Conservation (phyloP, 2,113 vertebrate genomes). For the Suricata suricatta region DNA sequence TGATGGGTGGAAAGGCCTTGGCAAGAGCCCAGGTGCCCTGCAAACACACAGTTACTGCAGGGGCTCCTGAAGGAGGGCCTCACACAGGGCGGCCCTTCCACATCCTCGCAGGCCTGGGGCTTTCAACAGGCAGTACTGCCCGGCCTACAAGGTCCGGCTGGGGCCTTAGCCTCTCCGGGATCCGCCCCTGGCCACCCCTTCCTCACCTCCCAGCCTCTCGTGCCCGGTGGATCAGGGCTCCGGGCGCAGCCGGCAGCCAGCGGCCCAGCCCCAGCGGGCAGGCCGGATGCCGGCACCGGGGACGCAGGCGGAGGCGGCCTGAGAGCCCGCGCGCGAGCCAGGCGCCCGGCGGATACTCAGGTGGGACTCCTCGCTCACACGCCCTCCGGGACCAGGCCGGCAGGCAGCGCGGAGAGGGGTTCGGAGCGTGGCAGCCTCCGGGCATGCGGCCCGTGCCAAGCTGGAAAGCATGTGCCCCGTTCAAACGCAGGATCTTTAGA, state of each 20-base stretch:
- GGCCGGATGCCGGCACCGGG: not conserved
- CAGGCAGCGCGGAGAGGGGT: not conserved
- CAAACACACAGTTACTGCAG: not conserved
- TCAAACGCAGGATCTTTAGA: not conserved
- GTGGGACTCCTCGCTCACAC: rapidly evolving
- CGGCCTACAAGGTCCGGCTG: not conserved
- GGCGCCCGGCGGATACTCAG: not conserved
- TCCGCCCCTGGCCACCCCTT: rapidly evolving
- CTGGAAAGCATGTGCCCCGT: not conserved
- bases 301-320: not conserved
- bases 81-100: not conserved
- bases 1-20: not conserved
- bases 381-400: not conserved
- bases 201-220: not conserved
- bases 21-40: not conserved
- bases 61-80: not conserved
- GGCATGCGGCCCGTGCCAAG: no score
- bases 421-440: not conserved
- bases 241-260: rapidly evolving
- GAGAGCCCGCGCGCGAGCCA: not conserved
- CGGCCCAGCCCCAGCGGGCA: not conserved
- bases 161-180: not conserved
- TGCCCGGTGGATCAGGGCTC: not conserved
- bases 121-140: not conserved
- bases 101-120: not conserved